These are phyloP conservation scores for Furnarius figulus DNA, from an alignment of 2,113 vertebrate genomes.

Conservation along the genomic window DNA sequence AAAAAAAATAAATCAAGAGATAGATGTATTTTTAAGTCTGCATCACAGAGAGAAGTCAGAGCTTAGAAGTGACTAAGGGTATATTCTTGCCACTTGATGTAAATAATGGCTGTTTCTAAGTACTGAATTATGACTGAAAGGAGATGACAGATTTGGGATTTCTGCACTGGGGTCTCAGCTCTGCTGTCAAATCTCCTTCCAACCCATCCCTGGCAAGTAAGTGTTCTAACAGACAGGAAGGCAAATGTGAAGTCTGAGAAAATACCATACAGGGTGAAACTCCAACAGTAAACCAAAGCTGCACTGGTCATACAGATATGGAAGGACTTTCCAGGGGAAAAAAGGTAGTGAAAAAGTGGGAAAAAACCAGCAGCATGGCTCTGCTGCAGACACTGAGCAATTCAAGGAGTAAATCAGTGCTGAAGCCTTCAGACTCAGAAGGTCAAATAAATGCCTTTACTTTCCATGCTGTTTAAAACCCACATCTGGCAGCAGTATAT, in stretches of 20 bases:
- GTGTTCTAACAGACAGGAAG: not conserved
- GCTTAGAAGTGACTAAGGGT: not conserved
- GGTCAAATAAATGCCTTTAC: not conserved
- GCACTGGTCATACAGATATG: not conserved
- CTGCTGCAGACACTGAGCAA: not conserved
- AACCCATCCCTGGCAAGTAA: not conserved
- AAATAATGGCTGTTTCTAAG: not conserved
- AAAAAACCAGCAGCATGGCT: not conserved
- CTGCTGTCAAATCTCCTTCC: not conserved
- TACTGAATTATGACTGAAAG: not conserved
- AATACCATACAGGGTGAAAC: not conserved
- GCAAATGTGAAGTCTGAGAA: not conserved
- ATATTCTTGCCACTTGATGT: not conserved
- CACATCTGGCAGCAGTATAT: not conserved
- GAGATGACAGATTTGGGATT: constrained; percentile 26
- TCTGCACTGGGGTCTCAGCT: not conserved
- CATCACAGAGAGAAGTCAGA: not conserved
- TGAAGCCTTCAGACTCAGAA: not conserved
- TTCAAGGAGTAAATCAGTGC: not conserved
- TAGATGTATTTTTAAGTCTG: not conserved
- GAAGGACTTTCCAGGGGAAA: not conserved
- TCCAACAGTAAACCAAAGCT: not conserved
- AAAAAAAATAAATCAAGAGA: not conserved
- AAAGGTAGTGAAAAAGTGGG: not conserved
- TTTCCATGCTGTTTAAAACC: not conserved